Evolutionary conservation across 1,140 invertebrate species (phyloP), one percentile per base, ranked within the genome.

Genomic region (Drosophila bifasciata): DNA sequence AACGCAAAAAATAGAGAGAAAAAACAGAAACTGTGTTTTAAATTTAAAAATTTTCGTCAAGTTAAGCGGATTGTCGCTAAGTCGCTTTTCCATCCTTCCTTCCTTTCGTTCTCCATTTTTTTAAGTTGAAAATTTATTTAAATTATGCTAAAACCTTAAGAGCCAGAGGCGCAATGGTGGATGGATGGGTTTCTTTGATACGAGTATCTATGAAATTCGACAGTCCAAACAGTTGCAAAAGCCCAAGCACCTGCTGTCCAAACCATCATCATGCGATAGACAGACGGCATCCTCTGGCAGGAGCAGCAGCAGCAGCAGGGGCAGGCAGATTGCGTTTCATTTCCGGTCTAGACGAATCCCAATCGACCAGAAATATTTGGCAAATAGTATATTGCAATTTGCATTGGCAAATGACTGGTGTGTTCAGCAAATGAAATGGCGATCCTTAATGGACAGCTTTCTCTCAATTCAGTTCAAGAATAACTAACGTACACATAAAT

Each of bases 331-430:
- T 15, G 36, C 28, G 23, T 43, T 59, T 50, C 52, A 70, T 70
- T 70, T 70, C 67, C 67, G 67, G 67, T 70, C 67, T 70, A 70
- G 67, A 70, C 67, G 36, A 70, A 49, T 58, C 56, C 32, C 15
- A 25, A 44, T 58, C 46, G 1, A n/a, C 45, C 19, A 53, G 36
- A 32, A 36, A 49, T 50, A 70, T 70, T 70, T 19, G 44, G 19
- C 48, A 70, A 55, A 69, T 59, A 55, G 59, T 59, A 21, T 21
- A 11, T 36, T 36, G 23, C 64, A 45, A 58, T 70, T 70, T 69
- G 52, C 5, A 2, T 28, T 13, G 32, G 25, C 36, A 23, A 23
- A 17, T 19, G 36, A 13, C 19, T 13, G 50, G 21, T 4, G 17
- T 32, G n/a, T 41, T 40, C 15, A 15, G 39, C 8, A 66, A 66